Conservation (phyloP, 2,797 vertebrate species). For the Bradypus variegatus region DNA sequence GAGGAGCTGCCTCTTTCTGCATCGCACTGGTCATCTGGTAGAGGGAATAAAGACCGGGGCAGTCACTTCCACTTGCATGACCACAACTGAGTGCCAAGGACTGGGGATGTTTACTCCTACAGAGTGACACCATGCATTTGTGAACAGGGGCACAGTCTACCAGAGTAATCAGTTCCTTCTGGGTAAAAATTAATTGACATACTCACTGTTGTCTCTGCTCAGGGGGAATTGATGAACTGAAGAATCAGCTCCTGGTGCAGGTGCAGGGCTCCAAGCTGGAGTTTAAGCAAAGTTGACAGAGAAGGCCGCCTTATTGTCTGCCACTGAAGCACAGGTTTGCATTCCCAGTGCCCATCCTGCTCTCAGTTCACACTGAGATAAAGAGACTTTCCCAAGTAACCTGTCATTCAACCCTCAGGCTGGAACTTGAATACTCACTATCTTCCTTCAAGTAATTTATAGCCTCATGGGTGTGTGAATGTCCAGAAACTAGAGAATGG, state of each 20-base stretch:
- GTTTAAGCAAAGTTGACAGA: not conserved
- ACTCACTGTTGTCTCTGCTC: not conserved
- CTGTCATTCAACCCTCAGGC: not conserved
- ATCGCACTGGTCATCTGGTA: not conserved
- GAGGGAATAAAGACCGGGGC: not conserved
- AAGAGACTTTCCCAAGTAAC: not conserved
- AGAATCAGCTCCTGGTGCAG: not conserved
- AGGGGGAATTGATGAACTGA: not conserved
- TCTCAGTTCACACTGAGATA: not conserved
- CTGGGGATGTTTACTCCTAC: too few species aligned
- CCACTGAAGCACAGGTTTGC: not conserved
- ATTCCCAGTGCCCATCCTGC: too few species aligned
- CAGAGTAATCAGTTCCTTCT: not conserved
- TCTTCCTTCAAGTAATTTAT: not conserved
- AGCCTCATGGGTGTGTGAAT: not conserved
- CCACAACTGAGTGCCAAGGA: not conserved
- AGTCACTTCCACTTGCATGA: not conserved
- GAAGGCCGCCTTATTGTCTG: accelerated
- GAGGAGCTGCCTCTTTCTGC: not conserved
- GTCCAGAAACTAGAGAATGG: not conserved
- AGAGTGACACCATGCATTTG: not conserved
- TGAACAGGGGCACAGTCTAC: not conserved
- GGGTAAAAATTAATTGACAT: not conserved
- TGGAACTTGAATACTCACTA: not conserved
- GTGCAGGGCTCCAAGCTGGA: not conserved